Evolutionary conservation across 2,113 vertebrate species (phyloP).

Genomic region (Fulica atra): DNA sequence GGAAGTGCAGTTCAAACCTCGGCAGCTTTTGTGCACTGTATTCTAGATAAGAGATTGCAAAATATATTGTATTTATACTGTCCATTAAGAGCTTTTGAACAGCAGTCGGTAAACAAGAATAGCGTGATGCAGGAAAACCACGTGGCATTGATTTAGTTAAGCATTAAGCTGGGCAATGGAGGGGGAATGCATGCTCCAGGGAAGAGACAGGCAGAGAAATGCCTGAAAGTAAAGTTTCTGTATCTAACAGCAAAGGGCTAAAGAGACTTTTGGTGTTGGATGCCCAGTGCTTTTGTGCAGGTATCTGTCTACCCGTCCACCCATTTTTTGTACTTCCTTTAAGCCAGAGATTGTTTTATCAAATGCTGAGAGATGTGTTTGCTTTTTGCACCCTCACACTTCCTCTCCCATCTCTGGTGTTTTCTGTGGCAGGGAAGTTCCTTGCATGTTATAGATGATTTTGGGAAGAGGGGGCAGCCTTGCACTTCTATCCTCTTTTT

Average conservation of each 20-base stretch:
- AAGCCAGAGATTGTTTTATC: background rate
- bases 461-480: background rate
- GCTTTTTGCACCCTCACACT: background rate
- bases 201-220: background rate
- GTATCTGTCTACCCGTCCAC: background rate
- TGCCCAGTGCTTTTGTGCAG: background rate
- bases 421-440: background rate
- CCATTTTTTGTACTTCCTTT: background rate
- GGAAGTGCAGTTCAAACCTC: background rate
- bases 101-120: background rate
- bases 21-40: background rate
- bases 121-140: background rate
- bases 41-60: slow-evolving; percentile 10
- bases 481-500: background rate
- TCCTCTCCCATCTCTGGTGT: background rate
- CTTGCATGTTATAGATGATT: background rate
- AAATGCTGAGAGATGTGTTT: background rate
- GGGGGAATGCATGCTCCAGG: background rate
- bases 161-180: background rate
- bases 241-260: background rate
- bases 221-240: background rate
- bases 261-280: background rate
- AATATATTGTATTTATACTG: background rate
- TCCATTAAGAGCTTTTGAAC: background rate
- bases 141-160: background rate